Percentiles rank a stretch among this genome's conserved stretches.
phyloP scores from a whole-genome alignment of 2,113 vertebrate species.

The Takifugu flavidus region DNA sequence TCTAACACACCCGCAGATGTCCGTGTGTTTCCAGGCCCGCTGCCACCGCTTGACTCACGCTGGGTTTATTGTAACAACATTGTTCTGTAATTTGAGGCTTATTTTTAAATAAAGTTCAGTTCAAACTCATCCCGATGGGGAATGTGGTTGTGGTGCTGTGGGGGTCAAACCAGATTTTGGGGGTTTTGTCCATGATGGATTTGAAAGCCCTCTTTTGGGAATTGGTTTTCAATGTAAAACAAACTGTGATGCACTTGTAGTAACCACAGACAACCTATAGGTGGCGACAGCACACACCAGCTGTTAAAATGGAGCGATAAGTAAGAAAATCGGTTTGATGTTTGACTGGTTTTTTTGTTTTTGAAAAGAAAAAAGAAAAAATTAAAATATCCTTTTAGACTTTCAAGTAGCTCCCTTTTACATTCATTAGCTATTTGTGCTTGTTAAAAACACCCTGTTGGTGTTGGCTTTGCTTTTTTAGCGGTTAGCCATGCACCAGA shows the following conservation, averaged over 20 bases:
- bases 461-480: no score
- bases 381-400: background rate
- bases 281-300: constrained; percentile 27
- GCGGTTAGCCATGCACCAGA: no score
- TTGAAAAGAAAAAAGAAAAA: background rate
- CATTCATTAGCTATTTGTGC: background rate
- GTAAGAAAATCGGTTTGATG: no score
- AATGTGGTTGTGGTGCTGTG: no score
- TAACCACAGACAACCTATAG: constrained; percentile 23
- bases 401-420: no score
- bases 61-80: constrained; percentile 2
- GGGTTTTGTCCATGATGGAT: background rate
- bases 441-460: background rate
- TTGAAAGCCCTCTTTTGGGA: background rate
- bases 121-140: no score
- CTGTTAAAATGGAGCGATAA: no score
- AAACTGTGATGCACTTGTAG: constrained; percentile 3
- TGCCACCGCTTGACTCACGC: background rate
- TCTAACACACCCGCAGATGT: background rate
- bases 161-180: no score
- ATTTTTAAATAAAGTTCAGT: background rate
- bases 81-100: background rate
- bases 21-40: background rate
- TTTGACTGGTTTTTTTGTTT: background rate
- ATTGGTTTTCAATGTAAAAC: no score